Evolutionary conservation across 2,113 vertebrate genomes (phyloP).

Genomic region (Sphaerodactylus townsendi): DNA sequence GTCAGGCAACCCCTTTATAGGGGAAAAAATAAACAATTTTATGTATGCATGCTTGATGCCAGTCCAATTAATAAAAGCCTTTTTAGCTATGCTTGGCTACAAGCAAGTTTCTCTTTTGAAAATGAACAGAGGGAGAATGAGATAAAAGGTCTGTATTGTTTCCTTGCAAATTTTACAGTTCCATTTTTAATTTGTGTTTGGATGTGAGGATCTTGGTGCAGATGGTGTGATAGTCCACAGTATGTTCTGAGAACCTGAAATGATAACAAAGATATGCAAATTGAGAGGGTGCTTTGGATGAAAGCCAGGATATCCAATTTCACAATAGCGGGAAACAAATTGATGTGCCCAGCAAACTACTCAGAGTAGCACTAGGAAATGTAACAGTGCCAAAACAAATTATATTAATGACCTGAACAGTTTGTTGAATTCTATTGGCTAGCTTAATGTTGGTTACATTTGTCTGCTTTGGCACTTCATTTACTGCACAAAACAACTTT

Average conservation of each 20-base stretch:
- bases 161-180: constrained; percentile 98
- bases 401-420: constrained; percentile 84
- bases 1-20: constrained; percentile 94
- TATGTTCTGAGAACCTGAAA: constrained; percentile 90
- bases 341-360: constrained; percentile 92
- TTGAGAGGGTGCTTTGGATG: constrained; percentile 89
- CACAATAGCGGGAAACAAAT: constrained; percentile 94
- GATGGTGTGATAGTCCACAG: constrained; percentile 93
- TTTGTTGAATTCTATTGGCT: constrained; percentile 82
- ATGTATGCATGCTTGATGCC: constrained; percentile 95
- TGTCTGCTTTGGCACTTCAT: constrained; percentile 75
- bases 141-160: constrained; percentile 99
- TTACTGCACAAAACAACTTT: constrained; percentile 76
- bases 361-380: constrained; percentile 85
- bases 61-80: constrained; percentile 98
- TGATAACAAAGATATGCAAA: constrained; percentile 99
- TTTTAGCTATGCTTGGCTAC: constrained; percentile 88
- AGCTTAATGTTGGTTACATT: constrained; percentile 79
- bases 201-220: constrained; percentile 91
- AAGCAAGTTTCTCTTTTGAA: constrained; percentile 90
- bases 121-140: constrained; percentile 92
- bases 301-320: constrained; percentile 89
- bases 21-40: constrained; percentile 92
- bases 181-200: constrained; percentile 98
- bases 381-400: constrained; percentile 86